A percentile compares a stretch with the other conserved stretches of the same genome.
These are phyloP conservation scores for Hypotaenidia philippensis DNA, from an alignment of 2,797 vertebrate genomes.

Conservation along the genomic window DNA sequence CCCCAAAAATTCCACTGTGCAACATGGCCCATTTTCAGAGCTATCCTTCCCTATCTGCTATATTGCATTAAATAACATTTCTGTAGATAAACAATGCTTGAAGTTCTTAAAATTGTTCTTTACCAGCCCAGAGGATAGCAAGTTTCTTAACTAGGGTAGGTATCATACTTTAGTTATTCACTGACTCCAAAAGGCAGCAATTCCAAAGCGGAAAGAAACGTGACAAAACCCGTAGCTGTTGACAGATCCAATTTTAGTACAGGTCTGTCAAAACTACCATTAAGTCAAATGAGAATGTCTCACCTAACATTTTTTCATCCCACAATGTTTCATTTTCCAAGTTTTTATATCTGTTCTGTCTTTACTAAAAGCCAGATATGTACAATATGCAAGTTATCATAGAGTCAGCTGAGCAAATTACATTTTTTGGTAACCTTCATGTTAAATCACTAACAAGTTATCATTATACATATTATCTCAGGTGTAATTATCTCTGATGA, in stretches of 20 bases:
- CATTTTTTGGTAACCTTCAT: neutral
- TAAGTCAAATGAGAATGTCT: neutral
- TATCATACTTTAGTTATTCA: neutral
- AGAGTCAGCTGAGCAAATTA: neutral
- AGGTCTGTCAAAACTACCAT: neutral
- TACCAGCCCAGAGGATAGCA: neutral
- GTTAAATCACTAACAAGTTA: neutral
- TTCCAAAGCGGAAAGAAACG: neutral
- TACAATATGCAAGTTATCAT: neutral
- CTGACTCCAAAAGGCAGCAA: neutral
- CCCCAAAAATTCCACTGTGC: neutral
- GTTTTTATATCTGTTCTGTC: neutral
- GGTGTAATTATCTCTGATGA: conserved; percentile 29
- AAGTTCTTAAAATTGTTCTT: neutral
- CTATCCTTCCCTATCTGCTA: fast-evolving
- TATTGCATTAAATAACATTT: neutral
- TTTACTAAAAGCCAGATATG: neutral
- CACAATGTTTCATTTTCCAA: neutral
- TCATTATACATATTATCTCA: neutral
- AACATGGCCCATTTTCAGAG: neutral
- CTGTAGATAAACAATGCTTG: neutral
- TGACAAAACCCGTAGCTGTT: fast-evolving
- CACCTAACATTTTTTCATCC: neutral
- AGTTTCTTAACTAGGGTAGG: neutral
- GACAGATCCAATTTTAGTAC: neutral